Conservation (phyloP, 2,888 invertebrate genomes). For the Eristalinus aeneus region DNA sequence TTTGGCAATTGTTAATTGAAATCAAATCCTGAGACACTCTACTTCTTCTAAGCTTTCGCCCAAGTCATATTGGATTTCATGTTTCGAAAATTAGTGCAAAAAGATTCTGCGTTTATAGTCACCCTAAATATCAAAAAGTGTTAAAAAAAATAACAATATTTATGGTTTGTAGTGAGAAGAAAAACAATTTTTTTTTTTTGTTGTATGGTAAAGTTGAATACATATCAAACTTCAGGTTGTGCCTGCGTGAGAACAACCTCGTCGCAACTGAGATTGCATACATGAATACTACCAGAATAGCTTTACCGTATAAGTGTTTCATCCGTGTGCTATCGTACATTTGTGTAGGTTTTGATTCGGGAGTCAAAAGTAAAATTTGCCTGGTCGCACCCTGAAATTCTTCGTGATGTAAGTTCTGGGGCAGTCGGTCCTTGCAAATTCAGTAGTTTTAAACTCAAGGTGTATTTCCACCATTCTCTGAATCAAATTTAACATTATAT, state of each 20-base stretch:
- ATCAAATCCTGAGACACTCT: too few species aligned
- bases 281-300: constrained; percentile 53
- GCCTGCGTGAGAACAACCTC: constrained; percentile 60
- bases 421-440: constrained; percentile 78
- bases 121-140: constrained; percentile 1
- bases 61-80: background rate
- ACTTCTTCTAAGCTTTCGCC: background rate
- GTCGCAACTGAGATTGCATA: constrained; percentile 52
- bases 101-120: too few species aligned
- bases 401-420: constrained; percentile 79
- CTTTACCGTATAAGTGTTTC: constrained; percentile 54
- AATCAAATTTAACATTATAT: constrained; percentile 18
- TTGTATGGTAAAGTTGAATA: constrained; percentile 51
- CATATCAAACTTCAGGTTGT: constrained; percentile 52
- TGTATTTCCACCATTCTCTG: constrained; percentile 21
- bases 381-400: constrained; percentile 79
- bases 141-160: constrained; percentile 40
- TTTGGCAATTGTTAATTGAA: too few species aligned
- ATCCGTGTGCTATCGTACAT: constrained; percentile 38
- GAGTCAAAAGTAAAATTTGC: constrained; percentile 67
- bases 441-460: constrained; percentile 74
- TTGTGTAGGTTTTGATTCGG: constrained; percentile 62
- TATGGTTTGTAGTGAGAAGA: constrained; percentile 33
- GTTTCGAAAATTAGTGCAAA: too few species aligned
- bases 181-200: constrained; percentile 53